Percentiles rank a stretch among this genome's conserved stretches.
These are phyloP conservation scores for Anthoscopus minutus DNA, from an alignment of 2,113 vertebrate genomes.

Conservation along the genomic window DNA sequence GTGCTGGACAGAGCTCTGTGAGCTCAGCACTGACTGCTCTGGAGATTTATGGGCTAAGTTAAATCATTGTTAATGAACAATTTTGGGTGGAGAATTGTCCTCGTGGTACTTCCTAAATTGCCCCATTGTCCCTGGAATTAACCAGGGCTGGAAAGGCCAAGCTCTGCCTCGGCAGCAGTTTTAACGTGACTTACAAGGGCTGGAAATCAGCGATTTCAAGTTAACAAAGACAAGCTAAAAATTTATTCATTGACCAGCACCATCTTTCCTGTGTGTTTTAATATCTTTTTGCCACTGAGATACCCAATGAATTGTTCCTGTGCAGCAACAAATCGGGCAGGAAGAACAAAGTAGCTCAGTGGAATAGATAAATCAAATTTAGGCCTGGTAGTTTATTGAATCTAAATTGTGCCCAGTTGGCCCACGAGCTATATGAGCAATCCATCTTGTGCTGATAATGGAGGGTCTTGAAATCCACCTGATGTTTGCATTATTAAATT, in stretches of 20 bases:
- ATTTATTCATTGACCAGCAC: constrained; percentile 7
- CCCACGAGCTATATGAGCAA: constrained; percentile 87
- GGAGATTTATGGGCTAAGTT: neutral
- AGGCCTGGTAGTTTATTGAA: constrained; percentile 91
- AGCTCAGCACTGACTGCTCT: neutral
- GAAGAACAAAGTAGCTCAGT: constrained; percentile 81
- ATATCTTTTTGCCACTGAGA: constrained; percentile 17
- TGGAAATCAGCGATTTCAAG: neutral
- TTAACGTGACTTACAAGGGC: neutral
- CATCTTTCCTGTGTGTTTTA: constrained; percentile 46
- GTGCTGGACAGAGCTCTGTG: fast-evolving
- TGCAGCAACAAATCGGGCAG: constrained; percentile 75
- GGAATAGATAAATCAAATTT: constrained; percentile 96
- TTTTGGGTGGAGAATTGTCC: neutral
- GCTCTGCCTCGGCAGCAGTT: neutral
- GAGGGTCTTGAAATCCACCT: constrained; percentile 92
- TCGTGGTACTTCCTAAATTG: neutral
- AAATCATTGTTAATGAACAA: neutral
- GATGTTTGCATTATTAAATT: constrained; percentile 99
- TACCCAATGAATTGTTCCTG: constrained; percentile 82
- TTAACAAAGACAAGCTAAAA: neutral
- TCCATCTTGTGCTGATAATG: constrained; percentile 95
- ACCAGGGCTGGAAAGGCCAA: neutral
- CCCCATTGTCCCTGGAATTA: neutral
- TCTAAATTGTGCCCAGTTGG: constrained; percentile 93